Conservation (phyloP, 2,113 vertebrate genomes). For the Acanthochromis polyacanthus region DNA sequence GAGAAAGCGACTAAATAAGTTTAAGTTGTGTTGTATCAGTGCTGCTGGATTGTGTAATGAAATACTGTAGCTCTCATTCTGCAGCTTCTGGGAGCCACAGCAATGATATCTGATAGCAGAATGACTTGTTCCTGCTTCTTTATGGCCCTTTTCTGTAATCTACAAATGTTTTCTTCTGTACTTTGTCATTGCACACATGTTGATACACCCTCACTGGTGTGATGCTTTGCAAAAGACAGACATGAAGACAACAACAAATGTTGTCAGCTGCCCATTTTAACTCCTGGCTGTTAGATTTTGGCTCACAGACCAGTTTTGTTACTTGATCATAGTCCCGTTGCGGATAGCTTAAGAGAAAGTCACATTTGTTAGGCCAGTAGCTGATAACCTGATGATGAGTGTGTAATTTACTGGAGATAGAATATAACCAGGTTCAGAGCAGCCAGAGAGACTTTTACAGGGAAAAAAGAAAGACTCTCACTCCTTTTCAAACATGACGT, state of each 20-base stretch:
- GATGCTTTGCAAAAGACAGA: not conserved
- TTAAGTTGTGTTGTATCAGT: not conserved
- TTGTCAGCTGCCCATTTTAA: no score
- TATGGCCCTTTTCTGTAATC: not conserved
- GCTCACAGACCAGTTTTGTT: not conserved
- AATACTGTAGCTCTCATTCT: not conserved
- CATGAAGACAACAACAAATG: no score
- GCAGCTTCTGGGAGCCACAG: not conserved
- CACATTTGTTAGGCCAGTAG: not conserved
- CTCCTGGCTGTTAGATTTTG: not conserved
- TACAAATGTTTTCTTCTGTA: not conserved
- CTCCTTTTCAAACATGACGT: conserved; percentile 33
- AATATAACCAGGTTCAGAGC: not conserved
- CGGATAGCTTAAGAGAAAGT: not conserved
- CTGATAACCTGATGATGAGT: not conserved
- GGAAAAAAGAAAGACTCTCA: not conserved
- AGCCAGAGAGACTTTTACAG: not conserved
- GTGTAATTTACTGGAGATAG: conserved; percentile 8
- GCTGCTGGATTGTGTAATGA: not conserved
- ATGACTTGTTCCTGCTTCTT: not conserved
- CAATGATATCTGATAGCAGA: not conserved
- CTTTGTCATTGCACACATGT: not conserved
- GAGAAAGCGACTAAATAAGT: not conserved
- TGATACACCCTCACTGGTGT: not conserved
- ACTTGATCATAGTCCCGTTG: not conserved